Percentiles rank a stretch among this genome's conserved stretches.
Evolutionary conservation across 2,113 vertebrate species (phyloP).

Genomic region (Nerophis lumbriciformis): DNA sequence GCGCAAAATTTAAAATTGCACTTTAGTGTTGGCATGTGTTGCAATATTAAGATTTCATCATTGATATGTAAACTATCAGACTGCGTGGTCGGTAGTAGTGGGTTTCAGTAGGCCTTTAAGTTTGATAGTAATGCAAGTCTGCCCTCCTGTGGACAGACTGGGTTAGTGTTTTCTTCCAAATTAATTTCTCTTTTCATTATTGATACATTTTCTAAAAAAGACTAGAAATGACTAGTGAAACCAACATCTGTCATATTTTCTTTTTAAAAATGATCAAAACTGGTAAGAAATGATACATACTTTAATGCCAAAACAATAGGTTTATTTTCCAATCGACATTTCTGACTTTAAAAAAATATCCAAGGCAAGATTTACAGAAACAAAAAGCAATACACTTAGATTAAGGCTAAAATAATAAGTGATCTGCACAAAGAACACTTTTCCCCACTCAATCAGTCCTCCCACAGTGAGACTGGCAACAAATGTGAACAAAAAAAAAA

Average conservation of each 20-base stretch:
- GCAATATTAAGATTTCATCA: no score
- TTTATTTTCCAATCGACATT: conserved; percentile 72
- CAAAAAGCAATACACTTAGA: conserved; percentile 63
- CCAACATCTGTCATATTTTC: background rate
- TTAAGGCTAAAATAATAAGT: conserved; percentile 56
- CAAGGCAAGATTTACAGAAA: conserved; percentile 67
- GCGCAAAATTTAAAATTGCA: no score
- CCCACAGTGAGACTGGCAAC: conserved; percentile 37
- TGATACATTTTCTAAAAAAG: no score
- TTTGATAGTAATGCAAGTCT: no score
- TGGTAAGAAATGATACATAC: conserved; percentile 53
- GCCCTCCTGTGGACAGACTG: no score
- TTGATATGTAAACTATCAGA: no score
- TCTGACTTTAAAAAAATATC: conserved; percentile 55
- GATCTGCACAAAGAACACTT: conserved; percentile 59
- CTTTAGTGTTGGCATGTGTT: no score
- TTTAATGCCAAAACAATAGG: conserved; percentile 67
- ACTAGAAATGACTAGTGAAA: no score
- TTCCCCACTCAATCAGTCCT: conserved; percentile 57
- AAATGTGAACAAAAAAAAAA: conserved; percentile 32
- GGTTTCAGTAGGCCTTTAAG: no score
- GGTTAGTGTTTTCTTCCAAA: no score
- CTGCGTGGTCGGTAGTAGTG: no score
- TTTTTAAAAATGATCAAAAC: background rate
- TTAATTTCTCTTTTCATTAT: no score